Evolutionary conservation across 2,797 vertebrate species (phyloP).

Genomic region (Bufotes viridis): DNA sequence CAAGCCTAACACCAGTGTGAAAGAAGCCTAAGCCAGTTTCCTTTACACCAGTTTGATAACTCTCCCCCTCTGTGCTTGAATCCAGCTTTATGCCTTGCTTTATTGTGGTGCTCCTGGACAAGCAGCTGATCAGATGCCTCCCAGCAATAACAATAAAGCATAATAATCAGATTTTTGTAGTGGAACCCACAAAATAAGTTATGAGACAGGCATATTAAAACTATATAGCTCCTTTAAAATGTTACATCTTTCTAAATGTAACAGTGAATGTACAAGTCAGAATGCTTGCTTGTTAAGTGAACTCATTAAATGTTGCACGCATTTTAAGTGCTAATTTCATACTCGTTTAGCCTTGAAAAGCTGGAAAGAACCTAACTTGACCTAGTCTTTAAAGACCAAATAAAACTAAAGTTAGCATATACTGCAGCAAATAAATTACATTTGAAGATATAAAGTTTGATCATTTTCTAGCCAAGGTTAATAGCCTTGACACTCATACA

Average conservation of each 20-base stretch:
- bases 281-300: constrained; percentile 42
- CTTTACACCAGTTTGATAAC: too few relatives aligned
- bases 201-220: background rate
- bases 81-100: background rate
- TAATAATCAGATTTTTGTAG: background rate
- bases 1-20: too few relatives aligned
- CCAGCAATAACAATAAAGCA: background rate
- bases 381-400: constrained; percentile 60
- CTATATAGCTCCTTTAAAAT: constrained; percentile 1
- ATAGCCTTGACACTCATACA: constrained; percentile 6
- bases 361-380: constrained; percentile 67
- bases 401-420: constrained; percentile 16
- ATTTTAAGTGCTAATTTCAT: constrained; percentile 60
- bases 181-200: background rate
- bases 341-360: constrained; percentile 56
- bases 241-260: constrained; percentile 2
- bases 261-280: background rate
- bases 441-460: constrained; percentile 8
- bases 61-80: too few relatives aligned
- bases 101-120: too few relatives aligned
- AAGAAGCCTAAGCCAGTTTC: too few relatives aligned
- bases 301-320: constrained; percentile 68
- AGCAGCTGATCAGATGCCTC: background rate
- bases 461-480: constrained; percentile 50
- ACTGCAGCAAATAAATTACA: constrained; percentile 20